Percentiles rank a stretch among this genome's conserved stretches.
Conservation (phyloP, 2,797 vertebrate species). For the Semaprochilodus insignis region DNA sequence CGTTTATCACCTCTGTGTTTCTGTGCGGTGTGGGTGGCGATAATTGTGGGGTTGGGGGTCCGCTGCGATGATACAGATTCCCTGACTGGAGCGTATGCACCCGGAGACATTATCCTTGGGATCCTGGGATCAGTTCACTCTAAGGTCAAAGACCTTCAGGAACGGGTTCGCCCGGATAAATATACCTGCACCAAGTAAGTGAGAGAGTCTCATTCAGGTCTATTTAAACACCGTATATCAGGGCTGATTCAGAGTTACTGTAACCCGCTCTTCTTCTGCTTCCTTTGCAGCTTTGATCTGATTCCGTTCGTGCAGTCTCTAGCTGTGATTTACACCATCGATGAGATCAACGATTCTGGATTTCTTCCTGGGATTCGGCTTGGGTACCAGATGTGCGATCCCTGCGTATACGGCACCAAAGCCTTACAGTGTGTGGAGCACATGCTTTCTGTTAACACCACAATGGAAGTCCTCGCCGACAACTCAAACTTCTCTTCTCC, state of each 20-base stretch:
- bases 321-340: slow-evolving; percentile 66
- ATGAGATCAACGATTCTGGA: slow-evolving; percentile 64
- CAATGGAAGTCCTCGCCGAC: slow-evolving; percentile 44
- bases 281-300: slow-evolving; percentile 62
- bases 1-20: background rate
- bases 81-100: slow-evolving; percentile 45
- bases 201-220: background rate
- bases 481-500: slow-evolving; percentile 50
- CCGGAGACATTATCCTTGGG: slow-evolving; percentile 63
- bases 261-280: background rate
- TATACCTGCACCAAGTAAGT: slow-evolving; percentile 68
- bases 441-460: slow-evolving; percentile 58
- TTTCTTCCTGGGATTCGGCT: slow-evolving; percentile 69
- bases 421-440: slow-evolving; percentile 57
- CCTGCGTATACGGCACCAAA: slow-evolving; percentile 62
- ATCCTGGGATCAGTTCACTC: slow-evolving; percentile 62
- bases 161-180: slow-evolving; percentile 51
- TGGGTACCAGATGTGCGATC: slow-evolving; percentile 70
- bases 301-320: slow-evolving; percentile 58
- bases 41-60: slow-evolving; percentile 3
- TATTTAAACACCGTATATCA: too few species aligned
- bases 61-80: background rate
- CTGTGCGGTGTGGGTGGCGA: background rate
- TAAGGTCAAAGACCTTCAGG: slow-evolving; percentile 43
- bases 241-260: too few species aligned